Evolutionary conservation across 37 sponge, comb jelly and placozoan species (phyloP).

Genomic region (Eunapius fragilis): DNA sequence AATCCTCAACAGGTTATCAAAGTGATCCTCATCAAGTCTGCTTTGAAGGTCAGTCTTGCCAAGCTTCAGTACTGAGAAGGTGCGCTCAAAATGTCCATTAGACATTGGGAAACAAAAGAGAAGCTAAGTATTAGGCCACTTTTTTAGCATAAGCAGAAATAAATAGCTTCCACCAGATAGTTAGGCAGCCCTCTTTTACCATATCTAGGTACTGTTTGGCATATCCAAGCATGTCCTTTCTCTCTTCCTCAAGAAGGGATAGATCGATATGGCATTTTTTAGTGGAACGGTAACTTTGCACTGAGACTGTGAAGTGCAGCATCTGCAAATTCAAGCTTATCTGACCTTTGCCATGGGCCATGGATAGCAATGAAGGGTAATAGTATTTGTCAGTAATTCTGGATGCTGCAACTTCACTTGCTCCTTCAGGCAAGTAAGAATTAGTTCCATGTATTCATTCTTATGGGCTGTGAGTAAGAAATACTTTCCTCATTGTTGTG

Average conservation of each 20-base stretch:
- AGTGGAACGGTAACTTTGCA: slow-evolving; percentile 25
- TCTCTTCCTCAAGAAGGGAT: too few species aligned
- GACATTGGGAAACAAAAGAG: slow-evolving; percentile 60
- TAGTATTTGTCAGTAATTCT: slow-evolving; percentile 35
- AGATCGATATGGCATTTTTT: slow-evolving; percentile 30
- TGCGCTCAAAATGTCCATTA: slow-evolving; percentile 62
- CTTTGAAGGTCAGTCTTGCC: slow-evolving; percentile 41
- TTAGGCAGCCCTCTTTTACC: slow-evolving; percentile 66
- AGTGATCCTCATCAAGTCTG: too few species aligned
- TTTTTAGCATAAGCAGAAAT: slow-evolving; percentile 26
- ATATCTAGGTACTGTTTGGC: too few species aligned
- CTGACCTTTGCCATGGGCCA: slow-evolving; percentile 68
- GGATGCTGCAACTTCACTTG: too few species aligned
- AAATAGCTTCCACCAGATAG: slow-evolving; percentile 79
- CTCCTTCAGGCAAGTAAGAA: too few species aligned
- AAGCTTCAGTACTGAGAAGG: slow-evolving; percentile 63
- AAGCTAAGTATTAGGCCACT: slow-evolving; percentile 63
- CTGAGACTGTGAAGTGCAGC: slow-evolving; percentile 33
- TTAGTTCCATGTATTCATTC: too few species aligned
- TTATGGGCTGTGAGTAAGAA: too few species aligned
- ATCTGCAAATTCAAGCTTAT: slow-evolving; percentile 35
- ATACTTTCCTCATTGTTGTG: too few species aligned
- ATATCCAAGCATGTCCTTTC: too few species aligned
- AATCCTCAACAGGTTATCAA: too few species aligned
- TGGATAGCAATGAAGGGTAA: slow-evolving; percentile 68